phyloP scores from a whole-genome alignment of 2,888 invertebrate species.

The Chrysopilus asiliformis region DNA sequence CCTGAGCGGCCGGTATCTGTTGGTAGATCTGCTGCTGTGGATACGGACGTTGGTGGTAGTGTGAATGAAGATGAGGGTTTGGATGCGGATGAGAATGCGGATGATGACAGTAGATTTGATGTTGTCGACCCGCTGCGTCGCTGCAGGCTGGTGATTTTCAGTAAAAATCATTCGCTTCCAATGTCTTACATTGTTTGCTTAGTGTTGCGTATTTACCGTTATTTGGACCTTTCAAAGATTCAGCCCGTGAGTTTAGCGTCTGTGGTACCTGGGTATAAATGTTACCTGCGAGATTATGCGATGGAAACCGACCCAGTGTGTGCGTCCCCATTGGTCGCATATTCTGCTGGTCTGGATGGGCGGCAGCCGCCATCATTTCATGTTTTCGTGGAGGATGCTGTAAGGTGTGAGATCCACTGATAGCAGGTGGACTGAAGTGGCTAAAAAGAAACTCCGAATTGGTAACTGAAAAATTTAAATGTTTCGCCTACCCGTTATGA shows the following conservation, averaged over 20 bases:
- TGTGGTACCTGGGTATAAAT: background rate
- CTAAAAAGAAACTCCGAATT: constrained; percentile 16
- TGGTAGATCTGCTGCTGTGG: constrained; percentile 36
- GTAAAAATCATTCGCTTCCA: constrained; percentile 89
- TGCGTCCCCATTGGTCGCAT: constrained; percentile 44
- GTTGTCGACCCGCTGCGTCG: constrained; percentile 27
- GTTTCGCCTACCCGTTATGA: constrained; percentile 32
- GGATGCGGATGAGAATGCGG: constrained; percentile 26
- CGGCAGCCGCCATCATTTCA: constrained; percentile 39
- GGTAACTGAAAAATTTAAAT: background rate
- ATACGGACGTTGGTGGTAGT: constrained; percentile 47
- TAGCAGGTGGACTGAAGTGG: constrained; percentile 36
- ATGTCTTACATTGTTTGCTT: constrained; percentile 91
- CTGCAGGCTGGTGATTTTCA: constrained; percentile 58
- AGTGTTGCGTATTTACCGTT: constrained; percentile 87
- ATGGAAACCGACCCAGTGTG: constrained; percentile 53
- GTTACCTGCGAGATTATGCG: constrained; percentile 42
- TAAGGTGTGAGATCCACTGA: constrained; percentile 35
- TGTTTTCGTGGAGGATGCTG: constrained; percentile 36
- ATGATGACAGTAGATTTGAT: constrained; percentile 36
- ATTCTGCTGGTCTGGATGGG: constrained; percentile 36
- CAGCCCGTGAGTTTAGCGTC: background rate
- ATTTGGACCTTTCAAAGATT: constrained; percentile 44
- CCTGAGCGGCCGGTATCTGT: constrained; percentile 27
- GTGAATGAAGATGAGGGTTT: constrained; percentile 33